These are phyloP conservation scores for Heliothis virescens DNA, from an alignment of 1,140 invertebrate species.

Conservation along the genomic window DNA sequence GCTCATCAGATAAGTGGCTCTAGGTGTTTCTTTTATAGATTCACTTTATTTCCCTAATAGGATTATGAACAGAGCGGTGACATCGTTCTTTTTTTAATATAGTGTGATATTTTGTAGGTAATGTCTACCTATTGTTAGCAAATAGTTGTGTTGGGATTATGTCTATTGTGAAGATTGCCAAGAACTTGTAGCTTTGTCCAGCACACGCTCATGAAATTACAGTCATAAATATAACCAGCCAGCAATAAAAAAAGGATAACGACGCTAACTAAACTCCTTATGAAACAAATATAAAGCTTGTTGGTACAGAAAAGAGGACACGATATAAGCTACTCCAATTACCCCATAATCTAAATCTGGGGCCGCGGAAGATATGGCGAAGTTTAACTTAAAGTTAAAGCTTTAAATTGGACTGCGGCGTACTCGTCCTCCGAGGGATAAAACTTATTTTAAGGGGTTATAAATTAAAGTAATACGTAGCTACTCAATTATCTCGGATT, in stretches of 20 bases:
- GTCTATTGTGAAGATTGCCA: no score
- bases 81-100: no score
- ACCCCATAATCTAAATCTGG: conserved; percentile 68
- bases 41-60: not conserved
- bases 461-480: conserved; percentile 76
- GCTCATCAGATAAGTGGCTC: conserved; percentile 64
- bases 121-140: no score
- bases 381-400: conserved; percentile 75
- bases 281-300: conserved; percentile 28
- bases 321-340: conserved; percentile 65
- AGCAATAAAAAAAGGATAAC: conserved; percentile 34
- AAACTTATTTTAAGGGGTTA: conserved; percentile 75
- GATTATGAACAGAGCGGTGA: not conserved
- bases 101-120: no score
- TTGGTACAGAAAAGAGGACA: conserved; percentile 35
- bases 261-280: conserved; percentile 10
- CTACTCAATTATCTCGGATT: conserved; percentile 67
- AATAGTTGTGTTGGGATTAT: no score
- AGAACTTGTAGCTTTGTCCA: no score
- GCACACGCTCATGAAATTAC: no score
- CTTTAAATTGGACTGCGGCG: conserved; percentile 68
- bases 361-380: conserved; percentile 66
- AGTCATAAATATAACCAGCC: not conserved
- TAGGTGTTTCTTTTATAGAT: conserved; percentile 27
- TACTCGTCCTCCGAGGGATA: conserved; percentile 57